A percentile compares a stretch with the other conserved stretches of the same genome.
These are phyloP conservation scores for Palythoa grandiflora DNA, from an alignment of 92 coral and sea anemone genomes.

Conservation along the genomic window DNA sequence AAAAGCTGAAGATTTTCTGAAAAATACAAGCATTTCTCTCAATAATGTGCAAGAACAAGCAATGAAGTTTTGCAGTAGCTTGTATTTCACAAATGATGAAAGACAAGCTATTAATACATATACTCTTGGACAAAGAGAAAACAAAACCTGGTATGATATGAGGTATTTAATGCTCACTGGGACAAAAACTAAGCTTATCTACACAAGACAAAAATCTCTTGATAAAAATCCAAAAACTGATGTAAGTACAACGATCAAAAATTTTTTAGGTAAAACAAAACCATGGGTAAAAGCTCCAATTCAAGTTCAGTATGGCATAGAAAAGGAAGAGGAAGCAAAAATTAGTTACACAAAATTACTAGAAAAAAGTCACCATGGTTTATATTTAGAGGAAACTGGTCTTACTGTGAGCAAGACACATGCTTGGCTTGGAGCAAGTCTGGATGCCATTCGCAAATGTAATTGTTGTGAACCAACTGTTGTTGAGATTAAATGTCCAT, in stretches of 20 bases:
- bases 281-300: slow-evolving; percentile 46
- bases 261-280: slow-evolving; percentile 31
- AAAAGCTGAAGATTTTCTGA: slow-evolving; percentile 44
- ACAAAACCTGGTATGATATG: slow-evolving; percentile 66
- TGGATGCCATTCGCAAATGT: slow-evolving; percentile 48
- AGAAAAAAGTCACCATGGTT: slow-evolving; percentile 59
- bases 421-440: slow-evolving; percentile 63
- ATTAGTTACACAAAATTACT: slow-evolving; percentile 41
- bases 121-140: slow-evolving; percentile 68
- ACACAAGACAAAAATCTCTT: slow-evolving; percentile 71
- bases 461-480: slow-evolving; percentile 52
- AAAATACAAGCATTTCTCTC: slow-evolving; percentile 16
- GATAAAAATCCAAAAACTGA: slow-evolving; percentile 68
- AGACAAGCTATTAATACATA: slow-evolving; percentile 50
- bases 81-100: slow-evolving; percentile 57
- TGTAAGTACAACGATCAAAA: slow-evolving; percentile 55
- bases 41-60: slow-evolving; percentile 18
- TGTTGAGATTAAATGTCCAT: slow-evolving; percentile 62
- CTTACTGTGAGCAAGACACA: slow-evolving; percentile 60
- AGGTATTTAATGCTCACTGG: slow-evolving; percentile 69
- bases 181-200: slow-evolving; percentile 61
- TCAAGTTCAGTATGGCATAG: slow-evolving; percentile 67
- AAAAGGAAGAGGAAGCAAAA: slow-evolving; percentile 61
- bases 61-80: slow-evolving; percentile 40
- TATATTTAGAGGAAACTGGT: slow-evolving; percentile 62